These are phyloP conservation scores for Thunnus thynnus DNA, from an alignment of 2,113 vertebrate genomes.

Conservation along the genomic window DNA sequence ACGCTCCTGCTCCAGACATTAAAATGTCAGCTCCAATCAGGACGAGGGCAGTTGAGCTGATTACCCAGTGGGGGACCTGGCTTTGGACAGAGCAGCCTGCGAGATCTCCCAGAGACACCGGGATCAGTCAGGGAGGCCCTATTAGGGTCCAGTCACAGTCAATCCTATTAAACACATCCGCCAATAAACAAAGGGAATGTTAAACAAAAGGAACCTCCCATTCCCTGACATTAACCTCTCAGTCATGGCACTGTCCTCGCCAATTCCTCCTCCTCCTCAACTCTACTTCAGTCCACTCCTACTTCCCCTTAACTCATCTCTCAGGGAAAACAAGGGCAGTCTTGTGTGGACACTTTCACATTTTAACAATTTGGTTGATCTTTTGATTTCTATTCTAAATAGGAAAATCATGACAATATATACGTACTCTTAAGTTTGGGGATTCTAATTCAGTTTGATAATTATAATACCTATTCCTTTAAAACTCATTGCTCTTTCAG, in stretches of 20 bases:
- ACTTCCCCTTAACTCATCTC: slow-evolving; percentile 45
- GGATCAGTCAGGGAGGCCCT: slow-evolving; percentile 79
- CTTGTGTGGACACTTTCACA: slow-evolving; percentile 11
- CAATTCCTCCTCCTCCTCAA: slow-evolving; percentile 56
- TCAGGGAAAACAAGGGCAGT: not conserved
- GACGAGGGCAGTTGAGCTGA: slow-evolving; percentile 85
- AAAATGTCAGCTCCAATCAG: slow-evolving; percentile 90
- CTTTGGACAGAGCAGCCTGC: slow-evolving; percentile 81
- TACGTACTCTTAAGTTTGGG: not conserved
- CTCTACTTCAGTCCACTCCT: slow-evolving; percentile 56
- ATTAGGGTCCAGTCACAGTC: slow-evolving; percentile 87
- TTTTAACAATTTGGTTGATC: not conserved
- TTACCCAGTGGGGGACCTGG: slow-evolving; percentile 84
- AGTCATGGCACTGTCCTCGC: slow-evolving; percentile 74
- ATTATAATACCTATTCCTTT: not conserved
- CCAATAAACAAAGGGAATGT: slow-evolving; percentile 89
- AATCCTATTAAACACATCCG: slow-evolving; percentile 89
- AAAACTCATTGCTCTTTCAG: not conserved
- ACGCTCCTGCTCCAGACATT: slow-evolving; percentile 87
- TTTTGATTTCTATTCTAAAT: not conserved
- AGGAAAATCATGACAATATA: not conserved
- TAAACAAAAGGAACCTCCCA: slow-evolving; percentile 88
- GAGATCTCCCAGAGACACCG: slow-evolving; percentile 80
- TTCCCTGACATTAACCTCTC: slow-evolving; percentile 84
- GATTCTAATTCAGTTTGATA: not conserved